These are phyloP conservation scores for Prionace glauca DNA, from an alignment of 2,797 vertebrate species.

Conservation along the genomic window DNA sequence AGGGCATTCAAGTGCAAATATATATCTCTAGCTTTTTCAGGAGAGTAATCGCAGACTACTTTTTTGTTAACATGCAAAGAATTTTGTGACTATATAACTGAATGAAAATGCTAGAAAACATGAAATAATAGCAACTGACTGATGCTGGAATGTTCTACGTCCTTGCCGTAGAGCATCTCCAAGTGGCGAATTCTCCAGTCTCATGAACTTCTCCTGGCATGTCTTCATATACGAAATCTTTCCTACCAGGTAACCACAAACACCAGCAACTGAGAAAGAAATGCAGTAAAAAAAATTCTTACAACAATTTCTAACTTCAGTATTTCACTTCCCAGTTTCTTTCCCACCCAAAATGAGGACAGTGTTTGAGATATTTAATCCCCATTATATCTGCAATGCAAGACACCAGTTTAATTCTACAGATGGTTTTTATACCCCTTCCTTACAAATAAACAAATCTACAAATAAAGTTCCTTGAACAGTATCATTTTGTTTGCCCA, in stretches of 20 bases:
- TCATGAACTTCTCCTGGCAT: constrained; percentile 83
- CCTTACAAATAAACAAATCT: too few species aligned
- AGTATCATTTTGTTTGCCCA: not conserved
- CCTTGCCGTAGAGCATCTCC: constrained; percentile 71
- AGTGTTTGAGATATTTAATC: not conserved
- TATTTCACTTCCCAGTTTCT: not conserved
- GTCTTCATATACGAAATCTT: constrained; percentile 79
- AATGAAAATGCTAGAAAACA: not conserved
- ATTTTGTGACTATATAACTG: not conserved
- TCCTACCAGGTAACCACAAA: constrained; percentile 73
- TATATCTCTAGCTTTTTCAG: not conserved
- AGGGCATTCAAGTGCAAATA: not conserved
- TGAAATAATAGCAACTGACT: constrained; percentile 57
- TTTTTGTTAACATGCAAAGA: not conserved
- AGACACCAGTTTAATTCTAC: not conserved
- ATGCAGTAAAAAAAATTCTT: constrained; percentile 11
- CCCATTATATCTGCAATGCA: not conserved
- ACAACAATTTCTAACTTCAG: not conserved
- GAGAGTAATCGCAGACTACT: not conserved
- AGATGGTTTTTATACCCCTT: not conserved
- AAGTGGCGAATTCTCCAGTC: constrained; percentile 77
- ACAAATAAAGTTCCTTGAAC: not conserved
- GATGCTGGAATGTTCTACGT: constrained; percentile 49
- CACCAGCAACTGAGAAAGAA: constrained; percentile 62
- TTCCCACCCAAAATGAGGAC: not conserved